Conservation (phyloP, 2,113 vertebrate species). For the Bufo bufo region DNA sequence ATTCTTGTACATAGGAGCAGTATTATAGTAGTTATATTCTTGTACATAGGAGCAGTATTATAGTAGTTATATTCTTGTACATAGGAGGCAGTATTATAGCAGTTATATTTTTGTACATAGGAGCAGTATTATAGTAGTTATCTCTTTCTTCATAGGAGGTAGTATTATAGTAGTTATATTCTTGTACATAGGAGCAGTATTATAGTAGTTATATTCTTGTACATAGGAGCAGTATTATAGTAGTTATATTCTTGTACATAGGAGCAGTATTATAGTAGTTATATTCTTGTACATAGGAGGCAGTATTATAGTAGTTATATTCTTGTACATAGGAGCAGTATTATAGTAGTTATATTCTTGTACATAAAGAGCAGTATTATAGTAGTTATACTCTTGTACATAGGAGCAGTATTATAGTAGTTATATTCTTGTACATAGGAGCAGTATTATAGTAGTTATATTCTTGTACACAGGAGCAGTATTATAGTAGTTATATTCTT, state of each 20-base stretch:
- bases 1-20: neutral
- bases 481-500: too few species aligned
- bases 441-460: neutral
- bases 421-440: neutral
- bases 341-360: neutral
- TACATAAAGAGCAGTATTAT: neutral
- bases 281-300: neutral
- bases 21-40: neutral
- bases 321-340: neutral
- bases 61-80: neutral
- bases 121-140: neutral
- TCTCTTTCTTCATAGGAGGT: too few species aligned
- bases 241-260: neutral
- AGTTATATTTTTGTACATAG: neutral
- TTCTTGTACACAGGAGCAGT: too few species aligned
- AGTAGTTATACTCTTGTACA: neutral
- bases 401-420: neutral
- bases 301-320: constrained; percentile 9
- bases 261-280: neutral
- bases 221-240: neutral
- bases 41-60: neutral
- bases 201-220: too few species aligned
- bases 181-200: too few species aligned
- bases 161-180: too few species aligned
- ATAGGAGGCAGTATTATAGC: neutral